Percentiles rank a stretch among this genome's conserved stretches.
Evolutionary conservation across 2,888 invertebrate species (phyloP).

Genomic region (Diabrotica balteata): DNA sequence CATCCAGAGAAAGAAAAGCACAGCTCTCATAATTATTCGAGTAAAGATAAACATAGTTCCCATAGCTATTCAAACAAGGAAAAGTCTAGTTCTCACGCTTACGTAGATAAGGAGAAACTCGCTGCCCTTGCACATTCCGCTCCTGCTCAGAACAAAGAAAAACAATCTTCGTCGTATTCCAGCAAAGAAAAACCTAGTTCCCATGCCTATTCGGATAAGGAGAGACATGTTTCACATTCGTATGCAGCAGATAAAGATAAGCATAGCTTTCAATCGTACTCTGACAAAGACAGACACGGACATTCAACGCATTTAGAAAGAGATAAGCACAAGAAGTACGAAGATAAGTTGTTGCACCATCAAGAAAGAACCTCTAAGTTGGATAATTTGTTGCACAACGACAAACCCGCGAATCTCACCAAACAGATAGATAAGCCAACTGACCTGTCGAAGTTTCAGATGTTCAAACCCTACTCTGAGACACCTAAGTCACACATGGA

Average conservation of each 20-base stretch:
- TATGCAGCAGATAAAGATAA: not conserved
- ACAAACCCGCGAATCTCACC: slow-evolving; percentile 7
- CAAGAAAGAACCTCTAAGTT: not conserved
- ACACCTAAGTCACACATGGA: slow-evolving; percentile 10
- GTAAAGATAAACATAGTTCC: slow-evolving; percentile 4
- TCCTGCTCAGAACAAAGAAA: not conserved
- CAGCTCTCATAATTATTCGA: slow-evolving; percentile 1
- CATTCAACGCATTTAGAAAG: not conserved
- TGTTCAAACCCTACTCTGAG: slow-evolving; percentile 31
- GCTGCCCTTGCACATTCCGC: not conserved
- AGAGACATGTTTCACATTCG: not conserved
- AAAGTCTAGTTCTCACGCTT: slow-evolving; percentile 7
- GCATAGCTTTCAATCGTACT: not conserved
- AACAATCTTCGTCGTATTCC: not conserved
- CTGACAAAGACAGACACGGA: slow-evolving; percentile 1
- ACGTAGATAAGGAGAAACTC: slow-evolving; percentile 3
- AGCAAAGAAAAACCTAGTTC: not conserved
- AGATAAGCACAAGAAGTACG: not conserved
- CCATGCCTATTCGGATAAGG: slow-evolving; percentile 9
- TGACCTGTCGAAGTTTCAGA: slow-evolving; percentile 26
- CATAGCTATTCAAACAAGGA: slow-evolving; percentile 10
- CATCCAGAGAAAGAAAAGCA: slow-evolving; percentile 10
- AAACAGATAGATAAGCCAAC: slow-evolving; percentile 12
- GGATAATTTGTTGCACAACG: not conserved
- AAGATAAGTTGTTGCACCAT: not conserved